Conservation (phyloP, 2,113 vertebrate species). For the Turnix velox region DNA sequence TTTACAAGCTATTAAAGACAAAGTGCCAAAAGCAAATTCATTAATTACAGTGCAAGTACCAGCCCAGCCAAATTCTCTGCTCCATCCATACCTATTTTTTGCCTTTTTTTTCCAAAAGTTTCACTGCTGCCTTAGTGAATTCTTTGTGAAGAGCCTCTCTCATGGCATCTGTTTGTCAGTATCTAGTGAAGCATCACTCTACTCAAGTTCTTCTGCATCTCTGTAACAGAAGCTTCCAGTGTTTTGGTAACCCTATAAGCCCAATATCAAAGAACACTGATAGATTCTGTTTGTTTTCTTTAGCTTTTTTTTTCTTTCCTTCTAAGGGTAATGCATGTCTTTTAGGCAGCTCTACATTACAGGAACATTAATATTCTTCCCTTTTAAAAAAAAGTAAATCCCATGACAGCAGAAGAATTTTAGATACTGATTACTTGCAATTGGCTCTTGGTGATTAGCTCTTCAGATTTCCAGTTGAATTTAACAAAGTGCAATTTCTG, state of each 20-base stretch:
- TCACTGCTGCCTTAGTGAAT: conserved; percentile 6
- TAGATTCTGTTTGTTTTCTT: not conserved
- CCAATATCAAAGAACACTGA: not conserved
- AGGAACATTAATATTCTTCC: conserved; percentile 37
- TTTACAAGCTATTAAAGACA: not conserved
- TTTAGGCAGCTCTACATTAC: not conserved
- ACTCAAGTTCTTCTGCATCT: conserved; percentile 9
- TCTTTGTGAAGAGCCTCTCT: conserved; percentile 32
- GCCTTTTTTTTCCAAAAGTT: conserved; percentile 3
- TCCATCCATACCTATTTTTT: not conserved
- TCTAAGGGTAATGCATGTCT: not conserved
- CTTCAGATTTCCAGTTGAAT: conserved; percentile 63
- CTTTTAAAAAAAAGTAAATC: conserved; percentile 59
- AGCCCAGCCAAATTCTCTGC: not conserved
- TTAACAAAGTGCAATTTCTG: conserved; percentile 64
- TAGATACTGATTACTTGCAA: conserved; percentile 58
- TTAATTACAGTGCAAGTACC: not conserved
- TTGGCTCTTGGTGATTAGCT: conserved; percentile 63
- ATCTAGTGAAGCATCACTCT: conserved; percentile 21
- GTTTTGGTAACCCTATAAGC: conserved; percentile 42
- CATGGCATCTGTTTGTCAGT: not conserved
- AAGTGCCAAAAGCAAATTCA: not conserved
- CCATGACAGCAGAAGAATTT: conserved; percentile 43
- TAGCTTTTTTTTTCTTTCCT: not conserved
- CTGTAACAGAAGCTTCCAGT: not conserved